These are phyloP conservation scores for Prionailurus viverrinus DNA, from an alignment of 2,113 vertebrate species.

Conservation along the genomic window DNA sequence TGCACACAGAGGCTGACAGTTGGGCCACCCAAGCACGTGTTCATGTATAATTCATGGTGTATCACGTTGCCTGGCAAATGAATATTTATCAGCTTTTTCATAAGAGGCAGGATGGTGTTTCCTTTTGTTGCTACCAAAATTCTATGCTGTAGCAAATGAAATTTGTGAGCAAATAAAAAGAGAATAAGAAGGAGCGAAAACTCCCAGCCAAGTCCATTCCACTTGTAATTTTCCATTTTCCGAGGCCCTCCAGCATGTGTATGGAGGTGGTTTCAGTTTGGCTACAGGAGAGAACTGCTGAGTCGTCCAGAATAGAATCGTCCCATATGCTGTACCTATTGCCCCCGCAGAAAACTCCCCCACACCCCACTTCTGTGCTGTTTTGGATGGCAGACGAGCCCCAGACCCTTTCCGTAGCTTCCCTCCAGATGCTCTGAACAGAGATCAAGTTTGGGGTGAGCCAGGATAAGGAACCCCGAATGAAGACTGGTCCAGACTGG, in stretches of 20 bases:
- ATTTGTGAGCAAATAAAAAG: constrained; percentile 66
- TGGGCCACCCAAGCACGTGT: constrained; percentile 78
- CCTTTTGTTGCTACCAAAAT: constrained; percentile 61
- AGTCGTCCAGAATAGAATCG: constrained; percentile 50
- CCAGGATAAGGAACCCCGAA: not conserved
- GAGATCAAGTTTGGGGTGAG: not conserved
- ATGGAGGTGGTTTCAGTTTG: constrained; percentile 63
- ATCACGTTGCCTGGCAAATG: not conserved
- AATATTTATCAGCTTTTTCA: constrained; percentile 67
- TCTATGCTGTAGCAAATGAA: constrained; percentile 56
- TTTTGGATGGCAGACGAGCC: not conserved
- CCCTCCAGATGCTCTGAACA: not conserved
- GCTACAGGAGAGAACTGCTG: constrained; percentile 47
- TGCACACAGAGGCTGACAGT: constrained; percentile 74
- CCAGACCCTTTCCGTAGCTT: not conserved
- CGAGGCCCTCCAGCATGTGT: not conserved
- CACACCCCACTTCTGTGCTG: not conserved
- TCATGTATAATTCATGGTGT: constrained; percentile 84
- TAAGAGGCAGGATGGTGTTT: constrained; percentile 56
- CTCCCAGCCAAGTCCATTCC: constrained; percentile 55
- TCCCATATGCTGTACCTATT: not conserved
- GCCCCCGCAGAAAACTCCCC: not conserved
- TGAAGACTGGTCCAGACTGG: not conserved
- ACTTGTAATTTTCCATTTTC: constrained; percentile 74
- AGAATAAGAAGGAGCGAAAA: not conserved